A percentile compares a stretch with the other conserved stretches of the same genome.
phyloP scores from a whole-genome alignment of 2,113 vertebrate genomes.

The Talpa occidentalis region DNA sequence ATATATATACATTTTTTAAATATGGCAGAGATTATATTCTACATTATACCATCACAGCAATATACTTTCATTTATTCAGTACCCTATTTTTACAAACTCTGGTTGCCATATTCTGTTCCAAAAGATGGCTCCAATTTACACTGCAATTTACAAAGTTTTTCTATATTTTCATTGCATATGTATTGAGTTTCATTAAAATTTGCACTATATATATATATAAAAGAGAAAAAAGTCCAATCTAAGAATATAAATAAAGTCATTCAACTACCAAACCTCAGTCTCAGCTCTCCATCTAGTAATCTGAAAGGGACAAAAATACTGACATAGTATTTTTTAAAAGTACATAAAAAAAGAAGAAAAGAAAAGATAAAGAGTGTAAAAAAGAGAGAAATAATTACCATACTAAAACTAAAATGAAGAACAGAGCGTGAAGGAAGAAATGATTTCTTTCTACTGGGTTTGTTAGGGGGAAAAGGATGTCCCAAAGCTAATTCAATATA shows the following conservation, averaged over 20 bases:
- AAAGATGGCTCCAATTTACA: conserved; percentile 51
- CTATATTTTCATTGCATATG: conserved; percentile 14
- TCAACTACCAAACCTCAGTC: background rate
- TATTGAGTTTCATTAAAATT: conserved; percentile 35
- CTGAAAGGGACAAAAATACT: background rate
- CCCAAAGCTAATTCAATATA: too few relatives aligned
- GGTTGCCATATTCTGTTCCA: conserved; percentile 47
- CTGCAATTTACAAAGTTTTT: conserved; percentile 19
- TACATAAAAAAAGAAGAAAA: background rate
- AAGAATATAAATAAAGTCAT: conserved; percentile 44
- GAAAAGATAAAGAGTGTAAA: background rate
- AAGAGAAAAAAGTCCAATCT: background rate
- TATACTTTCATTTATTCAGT: background rate
- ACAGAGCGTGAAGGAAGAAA: background rate
- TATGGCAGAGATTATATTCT: background rate
- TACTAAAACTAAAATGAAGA: background rate
- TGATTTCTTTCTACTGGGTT: background rate
- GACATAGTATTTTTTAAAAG: too few relatives aligned
- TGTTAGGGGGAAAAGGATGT: too few relatives aligned
- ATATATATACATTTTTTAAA: conserved; percentile 2
- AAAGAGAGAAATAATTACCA: background rate
- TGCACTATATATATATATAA: background rate
- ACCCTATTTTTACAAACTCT: conserved; percentile 32
- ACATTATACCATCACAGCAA: background rate
- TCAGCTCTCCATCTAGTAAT: background rate